A percentile compares a stretch with the other conserved stretches of the same genome.
These are phyloP conservation scores for Sclerurus mexicanus DNA, from an alignment of 2,113 vertebrate species.

Conservation along the genomic window DNA sequence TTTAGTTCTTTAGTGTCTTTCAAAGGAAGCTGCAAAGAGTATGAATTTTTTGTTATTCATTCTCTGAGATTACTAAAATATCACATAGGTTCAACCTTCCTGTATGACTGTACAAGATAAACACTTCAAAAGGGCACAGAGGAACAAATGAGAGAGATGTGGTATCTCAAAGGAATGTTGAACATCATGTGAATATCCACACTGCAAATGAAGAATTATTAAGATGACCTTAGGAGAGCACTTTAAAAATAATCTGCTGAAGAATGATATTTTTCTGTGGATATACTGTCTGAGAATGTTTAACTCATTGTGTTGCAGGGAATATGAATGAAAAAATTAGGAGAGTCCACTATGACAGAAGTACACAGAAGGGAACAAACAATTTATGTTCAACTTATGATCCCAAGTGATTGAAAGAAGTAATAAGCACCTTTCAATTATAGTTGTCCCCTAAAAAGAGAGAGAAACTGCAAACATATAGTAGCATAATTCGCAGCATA, in stretches of 20 bases:
- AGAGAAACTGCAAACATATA: neutral
- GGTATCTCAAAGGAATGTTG: neutral
- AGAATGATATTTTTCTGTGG: neutral
- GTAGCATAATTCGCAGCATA: neutral
- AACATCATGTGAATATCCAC: slow-evolving; percentile 26
- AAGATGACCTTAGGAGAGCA: neutral
- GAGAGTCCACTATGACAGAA: neutral
- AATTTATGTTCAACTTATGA: neutral
- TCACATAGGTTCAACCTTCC: neutral
- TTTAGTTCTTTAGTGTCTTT: neutral
- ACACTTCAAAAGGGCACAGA: neutral
- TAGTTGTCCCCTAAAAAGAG: neutral
- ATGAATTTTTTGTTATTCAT: neutral
- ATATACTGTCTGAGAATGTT: neutral
- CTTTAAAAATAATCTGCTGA: neutral
- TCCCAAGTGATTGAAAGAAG: neutral
- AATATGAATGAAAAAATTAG: neutral
- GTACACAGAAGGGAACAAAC: neutral
- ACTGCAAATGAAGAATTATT: neutral
- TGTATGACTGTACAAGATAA: neutral
- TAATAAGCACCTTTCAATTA: neutral
- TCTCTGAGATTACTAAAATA: neutral
- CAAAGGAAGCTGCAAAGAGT: neutral
- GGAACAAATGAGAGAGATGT: neutral
- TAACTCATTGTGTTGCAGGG: neutral